Percentiles rank a stretch among this genome's conserved stretches.
phyloP scores from a whole-genome alignment of 2,113 vertebrate genomes.

The Anoura caudifer region DNA sequence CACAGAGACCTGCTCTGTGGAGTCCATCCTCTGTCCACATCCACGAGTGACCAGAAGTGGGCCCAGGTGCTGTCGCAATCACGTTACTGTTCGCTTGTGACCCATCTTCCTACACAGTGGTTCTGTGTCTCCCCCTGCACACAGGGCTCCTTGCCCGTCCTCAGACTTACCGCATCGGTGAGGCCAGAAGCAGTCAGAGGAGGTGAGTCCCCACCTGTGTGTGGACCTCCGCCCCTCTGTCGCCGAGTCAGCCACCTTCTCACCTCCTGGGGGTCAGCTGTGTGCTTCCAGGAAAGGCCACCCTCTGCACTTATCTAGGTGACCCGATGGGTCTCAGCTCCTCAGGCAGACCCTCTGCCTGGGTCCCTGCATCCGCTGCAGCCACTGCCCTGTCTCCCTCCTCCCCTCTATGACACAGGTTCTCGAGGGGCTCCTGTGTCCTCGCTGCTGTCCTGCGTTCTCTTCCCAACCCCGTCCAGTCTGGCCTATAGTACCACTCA shows the following conservation, averaged over 20 bases:
- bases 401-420: background rate
- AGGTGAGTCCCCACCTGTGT: no score
- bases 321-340: background rate
- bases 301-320: background rate
- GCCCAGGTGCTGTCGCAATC: fast-evolving
- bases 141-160: fast-evolving
- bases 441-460: no score
- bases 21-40: fast-evolving
- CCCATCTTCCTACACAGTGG: background rate
- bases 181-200: no score
- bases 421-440: background rate
- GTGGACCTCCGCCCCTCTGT: background rate
- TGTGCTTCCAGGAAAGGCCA: background rate
- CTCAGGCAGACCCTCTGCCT: background rate
- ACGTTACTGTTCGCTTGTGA: fast-evolving
- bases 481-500: background rate
- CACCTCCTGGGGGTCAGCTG: background rate
- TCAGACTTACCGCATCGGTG: fast-evolving
- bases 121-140: background rate
- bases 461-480: background rate
- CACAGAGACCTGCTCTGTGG: fast-evolving
- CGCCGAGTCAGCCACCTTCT: background rate
- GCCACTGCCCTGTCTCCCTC: fast-evolving
- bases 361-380: fast-evolving
- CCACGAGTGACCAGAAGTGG: background rate